A percentile compares a stretch with the other conserved stretches of the same genome.
These are phyloP conservation scores for Pasiphila rectangulata DNA, from an alignment of 2,888 invertebrate species.

Conservation along the genomic window DNA sequence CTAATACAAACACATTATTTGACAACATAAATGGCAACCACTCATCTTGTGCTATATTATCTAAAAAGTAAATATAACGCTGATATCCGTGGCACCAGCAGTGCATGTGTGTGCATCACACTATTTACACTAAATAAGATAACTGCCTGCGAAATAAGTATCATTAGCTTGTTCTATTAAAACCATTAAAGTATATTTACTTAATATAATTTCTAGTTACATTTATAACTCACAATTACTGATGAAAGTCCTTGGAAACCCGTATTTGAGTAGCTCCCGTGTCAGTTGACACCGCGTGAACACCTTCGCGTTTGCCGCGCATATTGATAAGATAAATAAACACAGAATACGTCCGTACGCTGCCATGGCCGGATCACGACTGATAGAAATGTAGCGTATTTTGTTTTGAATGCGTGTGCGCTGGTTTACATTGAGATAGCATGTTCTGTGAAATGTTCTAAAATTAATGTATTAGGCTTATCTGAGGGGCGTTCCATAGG, in stretches of 20 bases:
- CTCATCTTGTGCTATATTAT: too few species aligned
- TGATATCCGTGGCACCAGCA: too few species aligned
- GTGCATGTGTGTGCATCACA: too few species aligned
- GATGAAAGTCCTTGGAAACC: slow-evolving; percentile 84
- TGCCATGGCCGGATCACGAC: slow-evolving; percentile 52
- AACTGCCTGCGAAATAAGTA: too few species aligned
- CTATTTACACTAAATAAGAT: too few species aligned
- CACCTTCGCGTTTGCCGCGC: slow-evolving; percentile 73
- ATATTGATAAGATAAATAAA: slow-evolving; percentile 45
- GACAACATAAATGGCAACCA: too few species aligned
- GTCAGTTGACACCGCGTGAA: slow-evolving; percentile 85
- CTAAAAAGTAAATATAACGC: too few species aligned
- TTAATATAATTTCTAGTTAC: not conserved
- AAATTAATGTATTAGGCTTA: not conserved
- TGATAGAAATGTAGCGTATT: slow-evolving; percentile 42
- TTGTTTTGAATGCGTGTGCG: slow-evolving; percentile 47
- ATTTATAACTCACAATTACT: slow-evolving; percentile 84
- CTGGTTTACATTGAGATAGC: slow-evolving; percentile 47
- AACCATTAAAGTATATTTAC: not conserved
- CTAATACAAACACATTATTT: too few species aligned
- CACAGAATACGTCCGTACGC: slow-evolving; percentile 51
- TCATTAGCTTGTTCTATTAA: too few species aligned
- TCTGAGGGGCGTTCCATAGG: not conserved
- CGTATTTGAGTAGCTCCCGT: slow-evolving; percentile 82
- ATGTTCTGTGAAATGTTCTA: slow-evolving; percentile 33